Percentiles rank a stretch among this genome's conserved stretches.
These are phyloP conservation scores for Scaptomyza flava DNA, from an alignment of 2,888 invertebrate species.

Conservation along the genomic window DNA sequence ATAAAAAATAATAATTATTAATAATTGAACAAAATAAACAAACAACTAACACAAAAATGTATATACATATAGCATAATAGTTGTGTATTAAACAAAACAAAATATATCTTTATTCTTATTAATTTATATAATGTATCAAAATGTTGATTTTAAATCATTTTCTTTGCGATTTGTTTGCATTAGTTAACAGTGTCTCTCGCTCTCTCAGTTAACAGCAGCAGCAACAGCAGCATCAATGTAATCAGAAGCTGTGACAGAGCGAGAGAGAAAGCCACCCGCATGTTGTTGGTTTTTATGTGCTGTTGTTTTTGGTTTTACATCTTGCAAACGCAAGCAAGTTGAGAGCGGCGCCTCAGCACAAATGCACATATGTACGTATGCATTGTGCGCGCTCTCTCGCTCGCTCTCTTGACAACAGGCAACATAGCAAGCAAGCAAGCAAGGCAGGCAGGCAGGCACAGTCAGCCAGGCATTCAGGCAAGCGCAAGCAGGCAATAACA, in stretches of 20 bases:
- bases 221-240: constrained; percentile 51
- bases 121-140: neutral
- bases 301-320: constrained; percentile 33
- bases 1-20: no score
- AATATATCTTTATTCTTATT: neutral
- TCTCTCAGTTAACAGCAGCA: constrained; percentile 31
- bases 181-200: constrained; percentile 25
- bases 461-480: constrained; percentile 21
- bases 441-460: constrained; percentile 1
- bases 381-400: constrained; percentile 2
- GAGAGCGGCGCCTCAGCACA: constrained; percentile 5
- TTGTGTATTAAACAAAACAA: no score
- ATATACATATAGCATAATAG: no score
- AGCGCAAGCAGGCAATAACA: constrained; percentile 36
- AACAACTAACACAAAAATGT: no score
- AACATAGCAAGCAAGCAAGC: constrained; percentile 3
- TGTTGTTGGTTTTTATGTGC: constrained; percentile 7
- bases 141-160: neutral
- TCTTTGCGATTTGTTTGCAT: neutral
- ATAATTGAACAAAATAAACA: no score
- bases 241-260: constrained; percentile 32
- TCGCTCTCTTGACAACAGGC: neutral
- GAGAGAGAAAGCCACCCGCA: constrained; percentile 53
- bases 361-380: constrained; percentile 8
- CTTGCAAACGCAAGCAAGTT: constrained; percentile 18